Evolutionary conservation across 2,113 vertebrate species (phyloP).

Genomic region (Apeltes quadracus): DNA sequence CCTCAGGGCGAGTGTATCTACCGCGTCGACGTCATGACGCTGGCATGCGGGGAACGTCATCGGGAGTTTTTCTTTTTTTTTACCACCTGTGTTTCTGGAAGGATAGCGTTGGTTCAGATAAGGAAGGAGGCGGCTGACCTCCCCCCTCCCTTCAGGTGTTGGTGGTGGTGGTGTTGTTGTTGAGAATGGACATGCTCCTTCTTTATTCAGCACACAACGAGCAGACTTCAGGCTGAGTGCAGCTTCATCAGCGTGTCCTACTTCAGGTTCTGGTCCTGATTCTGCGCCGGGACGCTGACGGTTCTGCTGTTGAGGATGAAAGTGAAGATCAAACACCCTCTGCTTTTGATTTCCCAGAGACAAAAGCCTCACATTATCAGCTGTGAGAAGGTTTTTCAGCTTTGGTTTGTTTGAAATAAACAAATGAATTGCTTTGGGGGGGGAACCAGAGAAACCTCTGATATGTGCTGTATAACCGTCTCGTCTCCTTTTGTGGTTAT

Average conservation of each 20-base stretch:
- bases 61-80: constrained; percentile 28
- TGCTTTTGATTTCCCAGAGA: constrained; percentile 15
- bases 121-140: constrained; percentile 29
- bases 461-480: background rate
- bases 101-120: constrained; percentile 47
- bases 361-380: background rate
- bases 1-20: constrained; percentile 5
- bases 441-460: background rate
- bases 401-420: background rate
- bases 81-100: constrained; percentile 66
- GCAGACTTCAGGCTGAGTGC: constrained; percentile 24
- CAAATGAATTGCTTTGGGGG: accelerated
- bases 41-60: constrained; percentile 33
- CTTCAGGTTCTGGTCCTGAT: constrained; percentile 39
- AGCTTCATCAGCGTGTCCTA: constrained; percentile 48
- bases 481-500: constrained; percentile 38
- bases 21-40: background rate
- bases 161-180: background rate
- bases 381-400: background rate
- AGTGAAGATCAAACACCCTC: constrained; percentile 19
- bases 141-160: background rate
- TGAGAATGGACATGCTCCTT: constrained; percentile 30
- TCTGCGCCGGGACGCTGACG: constrained; percentile 1
- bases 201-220: constrained; percentile 30
- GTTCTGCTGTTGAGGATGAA: constrained; percentile 1